Conservation (phyloP, 30 jellyfish, hydroid and myxozoan genomes). For the Catostylus mosaicus region DNA sequence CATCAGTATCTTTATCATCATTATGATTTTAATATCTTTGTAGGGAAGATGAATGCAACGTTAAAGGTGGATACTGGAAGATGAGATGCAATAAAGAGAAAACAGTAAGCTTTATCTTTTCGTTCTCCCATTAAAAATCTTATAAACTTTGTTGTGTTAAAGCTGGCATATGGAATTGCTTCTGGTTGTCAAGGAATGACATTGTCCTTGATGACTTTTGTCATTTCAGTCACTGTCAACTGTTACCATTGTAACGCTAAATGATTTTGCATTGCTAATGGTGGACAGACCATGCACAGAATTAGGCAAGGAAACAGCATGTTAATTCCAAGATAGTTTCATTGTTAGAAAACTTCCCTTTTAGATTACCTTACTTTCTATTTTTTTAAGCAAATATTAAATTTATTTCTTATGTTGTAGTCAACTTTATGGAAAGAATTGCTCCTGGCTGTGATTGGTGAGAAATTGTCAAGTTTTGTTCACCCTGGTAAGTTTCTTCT, state of each 20-base stretch:
- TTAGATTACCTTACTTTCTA: no score
- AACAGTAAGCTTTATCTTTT: slow-evolving; percentile 68
- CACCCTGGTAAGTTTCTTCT: slow-evolving; percentile 63
- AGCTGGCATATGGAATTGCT: neutral
- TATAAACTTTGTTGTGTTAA: no score
- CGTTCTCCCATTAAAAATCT: no score
- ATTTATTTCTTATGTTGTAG: slow-evolving; percentile 33
- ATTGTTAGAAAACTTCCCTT: no score
- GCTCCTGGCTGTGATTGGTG: slow-evolving; percentile 90
- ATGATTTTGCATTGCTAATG: no score
- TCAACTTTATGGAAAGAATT: slow-evolving; percentile 84
- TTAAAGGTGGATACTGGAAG: slow-evolving; percentile 97
- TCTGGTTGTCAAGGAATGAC: no score
- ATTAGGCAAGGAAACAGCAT: no score
- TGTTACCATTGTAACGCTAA: neutral
- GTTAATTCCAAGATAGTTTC: no score
- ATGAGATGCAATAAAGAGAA: slow-evolving; percentile 94
- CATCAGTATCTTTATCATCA: neutral
- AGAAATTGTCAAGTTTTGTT: slow-evolving; percentile 72
- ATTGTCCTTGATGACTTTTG: no score
- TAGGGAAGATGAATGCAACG: slow-evolving; percentile 96
- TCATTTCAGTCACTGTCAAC: neutral
- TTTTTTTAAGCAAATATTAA: neutral
- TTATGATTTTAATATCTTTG: neutral
- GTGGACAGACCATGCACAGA: no score